Percentiles rank a stretch among this genome's conserved stretches.
These are phyloP conservation scores for Lordiphosa stackelbergi DNA, from an alignment of 1,140 invertebrate genomes.

Conservation along the genomic window DNA sequence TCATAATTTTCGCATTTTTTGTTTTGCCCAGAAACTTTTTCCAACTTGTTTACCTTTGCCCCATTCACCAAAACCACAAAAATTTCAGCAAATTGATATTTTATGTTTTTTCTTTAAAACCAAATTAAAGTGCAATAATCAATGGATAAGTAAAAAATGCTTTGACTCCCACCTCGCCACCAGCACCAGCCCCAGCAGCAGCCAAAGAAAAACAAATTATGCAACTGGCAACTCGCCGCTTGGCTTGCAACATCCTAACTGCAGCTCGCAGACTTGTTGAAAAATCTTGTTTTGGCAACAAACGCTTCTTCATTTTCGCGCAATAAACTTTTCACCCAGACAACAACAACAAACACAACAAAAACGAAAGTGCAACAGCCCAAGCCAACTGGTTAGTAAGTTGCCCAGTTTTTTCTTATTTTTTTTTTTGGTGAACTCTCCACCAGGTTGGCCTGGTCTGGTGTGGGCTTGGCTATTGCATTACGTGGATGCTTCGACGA, in stretches of 20 bases:
- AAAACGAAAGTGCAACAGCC: constrained; percentile 69
- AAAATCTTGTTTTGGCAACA: constrained; percentile 57
- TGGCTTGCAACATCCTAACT: constrained; percentile 59
- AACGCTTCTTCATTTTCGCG: constrained; percentile 71
- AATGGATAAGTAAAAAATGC: constrained; percentile 46
- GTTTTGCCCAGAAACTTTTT: no score
- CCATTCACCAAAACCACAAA: constrained; percentile 43
- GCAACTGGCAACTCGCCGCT: constrained; percentile 42
- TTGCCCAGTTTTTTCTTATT: constrained; percentile 43
- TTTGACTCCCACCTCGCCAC: constrained; percentile 51
- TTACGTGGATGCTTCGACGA: constrained; percentile 54
- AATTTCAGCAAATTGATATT: constrained; percentile 59
- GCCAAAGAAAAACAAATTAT: constrained; percentile 66
- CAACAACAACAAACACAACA: constrained; percentile 28
- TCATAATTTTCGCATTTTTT: no score
- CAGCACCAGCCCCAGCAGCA: constrained; percentile 16
- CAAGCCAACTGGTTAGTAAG: constrained; percentile 11
- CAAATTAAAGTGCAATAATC: constrained; percentile 56
- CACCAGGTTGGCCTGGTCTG: constrained; percentile 9
- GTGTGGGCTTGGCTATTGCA: constrained; percentile 64
- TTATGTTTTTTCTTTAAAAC: constrained; percentile 27
- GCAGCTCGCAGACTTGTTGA: constrained; percentile 30
- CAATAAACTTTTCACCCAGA: constrained; percentile 60
- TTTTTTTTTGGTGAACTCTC: constrained; percentile 29
- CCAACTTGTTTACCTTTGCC: no score